phyloP scores from a whole-genome alignment of 2,113 vertebrate genomes.

The Addax nasomaculatus region DNA sequence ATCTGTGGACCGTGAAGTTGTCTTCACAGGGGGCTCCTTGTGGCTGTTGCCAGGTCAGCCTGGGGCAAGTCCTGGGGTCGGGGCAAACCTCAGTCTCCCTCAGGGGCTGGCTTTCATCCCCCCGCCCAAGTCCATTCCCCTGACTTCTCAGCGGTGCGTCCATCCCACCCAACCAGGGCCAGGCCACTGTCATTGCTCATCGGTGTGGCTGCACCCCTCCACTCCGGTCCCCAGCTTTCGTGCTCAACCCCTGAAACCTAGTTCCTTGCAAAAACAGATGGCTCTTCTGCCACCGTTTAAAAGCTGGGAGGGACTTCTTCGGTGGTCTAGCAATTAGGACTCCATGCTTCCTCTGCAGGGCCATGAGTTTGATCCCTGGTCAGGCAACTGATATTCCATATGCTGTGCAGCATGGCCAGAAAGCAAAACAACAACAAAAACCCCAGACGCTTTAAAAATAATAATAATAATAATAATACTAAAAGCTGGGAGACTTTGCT shows the following conservation, averaged over 20 bases:
- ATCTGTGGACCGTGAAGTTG: not conserved
- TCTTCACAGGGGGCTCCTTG: not conserved
- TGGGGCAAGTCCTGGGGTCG: not conserved
- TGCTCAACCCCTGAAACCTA: accelerated
- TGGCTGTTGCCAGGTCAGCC: not conserved
- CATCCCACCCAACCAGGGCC: not conserved
- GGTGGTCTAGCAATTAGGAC: not conserved
- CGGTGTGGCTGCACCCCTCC: not conserved
- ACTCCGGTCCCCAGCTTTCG: not conserved
- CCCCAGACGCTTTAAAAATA: not conserved
- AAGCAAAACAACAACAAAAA: not conserved
- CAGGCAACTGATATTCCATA: not conserved
- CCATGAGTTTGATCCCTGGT: not conserved
- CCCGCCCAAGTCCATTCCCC: accelerated
- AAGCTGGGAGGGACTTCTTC: not conserved
- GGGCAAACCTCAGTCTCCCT: not conserved
- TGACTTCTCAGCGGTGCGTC: not conserved
- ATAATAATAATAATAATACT: not conserved
- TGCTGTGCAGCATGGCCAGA: not conserved
- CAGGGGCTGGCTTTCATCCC: accelerated
- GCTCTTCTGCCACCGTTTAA: not conserved
- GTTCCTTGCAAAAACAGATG: not conserved
- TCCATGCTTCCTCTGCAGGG: not conserved
- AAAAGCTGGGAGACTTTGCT: not conserved
- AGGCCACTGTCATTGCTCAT: accelerated